Evolutionary conservation across 1,140 invertebrate species (phyloP), one percentile per base, ranked within the genome.

Genomic region (Atopsyche davidsoni): DNA sequence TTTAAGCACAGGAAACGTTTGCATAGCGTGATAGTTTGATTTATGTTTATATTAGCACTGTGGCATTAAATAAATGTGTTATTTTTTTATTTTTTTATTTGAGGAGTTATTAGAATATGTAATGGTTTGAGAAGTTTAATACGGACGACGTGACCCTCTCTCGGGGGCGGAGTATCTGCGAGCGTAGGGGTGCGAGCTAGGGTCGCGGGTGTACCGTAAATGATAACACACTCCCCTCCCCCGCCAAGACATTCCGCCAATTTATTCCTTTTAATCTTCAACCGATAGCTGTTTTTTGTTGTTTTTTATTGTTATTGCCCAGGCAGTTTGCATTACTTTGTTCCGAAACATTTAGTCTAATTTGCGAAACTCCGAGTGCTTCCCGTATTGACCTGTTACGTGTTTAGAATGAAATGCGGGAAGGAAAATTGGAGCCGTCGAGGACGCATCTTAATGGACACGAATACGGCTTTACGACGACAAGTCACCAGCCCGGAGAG

Each of bases 261-360:
- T 57, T 57, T 57, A 57, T 57, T 45, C 50, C 39, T 57, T 57
- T 57, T 57, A 57, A 57, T 57, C 55, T 57, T 51, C 55, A 53
- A 53, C 35, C 50, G 50, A 57, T 53, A 47, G 55, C 46, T 57
- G 55, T 53, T 47, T 51, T 50, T 46, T 45, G 48, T 46, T 57
- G 49, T 55, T 47, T 51, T 57, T 53, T 56, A 56, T 56, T 53
- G 55, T 57, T 57, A 56, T 56, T 57, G 55, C 53, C 49, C 36
- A 22, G 51, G 52, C 46, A 44, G 45, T 54, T 45, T 54, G 52
- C 46, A 48, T 54, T 49, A 54, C 19, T 48, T 49, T 47, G 28
- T 41, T 41, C 44, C 28, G 39, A 43, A 28, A 36, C 49, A 48
- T 47, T 48, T 42, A 36, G 49, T 32, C 54, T 56, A 56, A 56